phyloP scores from a whole-genome alignment of 2,888 invertebrate genomes.

The Odontocerum albicorne region DNA sequence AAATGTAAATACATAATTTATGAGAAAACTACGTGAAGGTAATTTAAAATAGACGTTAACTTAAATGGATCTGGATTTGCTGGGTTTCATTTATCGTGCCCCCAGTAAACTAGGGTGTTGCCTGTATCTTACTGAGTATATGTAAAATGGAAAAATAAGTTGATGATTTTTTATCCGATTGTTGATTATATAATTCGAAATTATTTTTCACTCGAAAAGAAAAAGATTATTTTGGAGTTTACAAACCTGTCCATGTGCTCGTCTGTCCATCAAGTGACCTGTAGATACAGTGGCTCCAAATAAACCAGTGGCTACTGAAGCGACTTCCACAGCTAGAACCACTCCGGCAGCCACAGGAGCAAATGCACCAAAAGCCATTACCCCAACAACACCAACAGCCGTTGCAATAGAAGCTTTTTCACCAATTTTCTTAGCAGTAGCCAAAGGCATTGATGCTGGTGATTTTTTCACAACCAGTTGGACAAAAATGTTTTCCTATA shows the following conservation, averaged over 20 bases:
- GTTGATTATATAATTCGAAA: background rate
- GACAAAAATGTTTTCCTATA: constrained; percentile 10
- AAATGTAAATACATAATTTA: too few relatives aligned
- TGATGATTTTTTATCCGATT: too few relatives aligned
- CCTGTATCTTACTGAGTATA: too few relatives aligned
- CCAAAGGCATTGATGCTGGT: constrained; percentile 11
- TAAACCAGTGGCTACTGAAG: constrained; percentile 52
- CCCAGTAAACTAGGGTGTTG: too few relatives aligned
- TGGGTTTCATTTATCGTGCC: too few relatives aligned
- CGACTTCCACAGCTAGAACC: constrained; percentile 48
- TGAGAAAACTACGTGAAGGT: too few relatives aligned
- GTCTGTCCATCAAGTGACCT: constrained; percentile 52
- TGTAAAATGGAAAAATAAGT: too few relatives aligned
- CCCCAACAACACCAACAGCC: constrained; percentile 14
- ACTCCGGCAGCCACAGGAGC: constrained; percentile 16
- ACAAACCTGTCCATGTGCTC: constrained; percentile 56
- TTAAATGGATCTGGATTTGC: too few relatives aligned
- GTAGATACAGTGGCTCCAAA: constrained; percentile 58
- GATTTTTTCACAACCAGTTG: constrained; percentile 5
- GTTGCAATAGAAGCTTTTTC: constrained; percentile 12
- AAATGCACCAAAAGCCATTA: constrained; percentile 15
- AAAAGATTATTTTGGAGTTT: too few relatives aligned
- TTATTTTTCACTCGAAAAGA: too few relatives aligned
- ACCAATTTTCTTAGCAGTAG: background rate
- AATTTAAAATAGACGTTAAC: too few relatives aligned